These are phyloP conservation scores for Mugil cephalus DNA, from an alignment of 2,113 vertebrate genomes.

Conservation along the genomic window DNA sequence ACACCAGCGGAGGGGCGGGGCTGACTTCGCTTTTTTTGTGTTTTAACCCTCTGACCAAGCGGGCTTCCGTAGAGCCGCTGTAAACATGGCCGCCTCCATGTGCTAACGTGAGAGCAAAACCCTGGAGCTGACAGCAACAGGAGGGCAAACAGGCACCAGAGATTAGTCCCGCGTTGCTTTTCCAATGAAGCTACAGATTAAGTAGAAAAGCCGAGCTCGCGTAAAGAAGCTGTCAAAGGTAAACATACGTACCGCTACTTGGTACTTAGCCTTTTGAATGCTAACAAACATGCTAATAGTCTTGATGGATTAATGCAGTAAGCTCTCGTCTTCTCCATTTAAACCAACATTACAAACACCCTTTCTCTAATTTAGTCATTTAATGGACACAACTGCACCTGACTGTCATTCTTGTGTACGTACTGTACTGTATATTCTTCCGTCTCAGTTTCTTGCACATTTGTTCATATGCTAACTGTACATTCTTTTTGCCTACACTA, in stretches of 20 bases:
- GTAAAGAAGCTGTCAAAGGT: conserved; percentile 20
- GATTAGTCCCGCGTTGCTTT: accelerated
- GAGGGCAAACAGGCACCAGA: not conserved
- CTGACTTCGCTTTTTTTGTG: not conserved
- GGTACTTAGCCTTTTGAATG: not conserved
- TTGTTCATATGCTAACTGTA: too few relatives aligned
- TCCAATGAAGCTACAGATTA: accelerated
- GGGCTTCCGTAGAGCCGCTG: conserved; percentile 66
- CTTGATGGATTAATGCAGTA: not conserved
- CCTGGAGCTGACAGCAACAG: not conserved
- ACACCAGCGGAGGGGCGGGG: too few relatives aligned
- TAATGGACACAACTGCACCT: too few relatives aligned
- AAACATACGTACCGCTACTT: not conserved
- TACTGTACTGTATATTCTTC: too few relatives aligned
- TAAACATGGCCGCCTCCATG: conserved; percentile 80
- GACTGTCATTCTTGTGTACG: too few relatives aligned
- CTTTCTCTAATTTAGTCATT: too few relatives aligned
- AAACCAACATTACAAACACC: too few relatives aligned
- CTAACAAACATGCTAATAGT: conserved; percentile 9
- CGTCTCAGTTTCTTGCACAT: too few relatives aligned
- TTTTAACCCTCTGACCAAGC: not conserved
- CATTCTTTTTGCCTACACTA: too few relatives aligned
- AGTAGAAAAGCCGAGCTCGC: not conserved
- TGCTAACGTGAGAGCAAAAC: conserved; percentile 49
- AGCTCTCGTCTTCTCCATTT: too few relatives aligned